These are phyloP conservation scores for Epistrophe eligans DNA, from an alignment of 2,888 invertebrate genomes.

Conservation along the genomic window DNA sequence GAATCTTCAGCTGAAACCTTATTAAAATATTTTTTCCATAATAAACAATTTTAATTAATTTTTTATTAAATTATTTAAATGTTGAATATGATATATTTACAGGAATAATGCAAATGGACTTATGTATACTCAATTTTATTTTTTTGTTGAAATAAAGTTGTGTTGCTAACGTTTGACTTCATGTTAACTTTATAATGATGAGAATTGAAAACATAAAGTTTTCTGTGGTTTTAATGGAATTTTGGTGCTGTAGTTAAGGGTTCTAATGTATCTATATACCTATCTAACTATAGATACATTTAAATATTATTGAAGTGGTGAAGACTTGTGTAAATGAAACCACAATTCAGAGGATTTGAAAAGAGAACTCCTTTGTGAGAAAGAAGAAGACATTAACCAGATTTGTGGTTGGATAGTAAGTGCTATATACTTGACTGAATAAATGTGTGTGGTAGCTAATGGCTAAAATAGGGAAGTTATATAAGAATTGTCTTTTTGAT, in stretches of 20 bases:
- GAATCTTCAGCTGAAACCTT: too few relatives aligned
- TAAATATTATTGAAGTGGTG: slow-evolving; percentile 42
- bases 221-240: slow-evolving; percentile 57
- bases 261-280: not conserved
- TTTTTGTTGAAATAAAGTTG: not conserved
- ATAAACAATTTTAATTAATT: not conserved
- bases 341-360: slow-evolving; percentile 48
- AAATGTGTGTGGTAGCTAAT: slow-evolving; percentile 28
- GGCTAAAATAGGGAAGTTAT: slow-evolving; percentile 5
- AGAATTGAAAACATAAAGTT: slow-evolving; percentile 44
- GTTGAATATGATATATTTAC: too few relatives aligned
- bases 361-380: slow-evolving; percentile 13
- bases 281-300: not conserved
- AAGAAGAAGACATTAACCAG: not conserved
- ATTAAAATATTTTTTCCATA: too few relatives aligned
- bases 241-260: slow-evolving; percentile 37
- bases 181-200: slow-evolving; percentile 10
- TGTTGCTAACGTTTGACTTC: slow-evolving; percentile 1
- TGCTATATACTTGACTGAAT: slow-evolving; percentile 29
- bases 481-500: slow-evolving; percentile 21
- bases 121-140: slow-evolving; percentile 15
- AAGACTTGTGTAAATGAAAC: slow-evolving; percentile 50
- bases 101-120: not conserved
- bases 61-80: too few relatives aligned
- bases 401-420: slow-evolving; percentile 27